Conservation (phyloP, 2,113 vertebrate genomes). For the Megaceryle torquata region DNA sequence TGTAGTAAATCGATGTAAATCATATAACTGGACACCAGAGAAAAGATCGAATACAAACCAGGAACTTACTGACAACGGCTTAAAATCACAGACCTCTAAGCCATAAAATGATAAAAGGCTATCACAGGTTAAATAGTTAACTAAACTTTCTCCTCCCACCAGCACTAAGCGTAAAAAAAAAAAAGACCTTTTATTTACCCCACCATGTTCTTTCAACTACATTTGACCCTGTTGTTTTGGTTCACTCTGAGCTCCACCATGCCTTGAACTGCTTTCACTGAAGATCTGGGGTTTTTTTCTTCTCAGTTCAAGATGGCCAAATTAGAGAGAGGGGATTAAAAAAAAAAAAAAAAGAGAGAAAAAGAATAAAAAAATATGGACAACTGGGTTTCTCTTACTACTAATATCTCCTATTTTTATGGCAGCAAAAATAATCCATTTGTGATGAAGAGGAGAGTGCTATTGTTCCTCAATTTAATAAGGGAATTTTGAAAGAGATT, state of each 20-base stretch:
- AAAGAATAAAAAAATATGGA: slow-evolving; percentile 9
- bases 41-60: neutral
- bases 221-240: slow-evolving; percentile 55
- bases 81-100: neutral
- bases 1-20: neutral
- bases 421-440: neutral
- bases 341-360: slow-evolving; percentile 8
- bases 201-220: slow-evolving; percentile 36
- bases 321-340: neutral
- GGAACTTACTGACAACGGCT: neutral
- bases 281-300: neutral
- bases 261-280: slow-evolving; percentile 37
- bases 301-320: slow-evolving; percentile 25
- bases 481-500: slow-evolving; percentile 19
- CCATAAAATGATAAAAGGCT: slow-evolving; percentile 38
- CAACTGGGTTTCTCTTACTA: neutral
- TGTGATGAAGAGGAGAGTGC: neutral
- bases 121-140: slow-evolving; percentile 57
- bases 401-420: neutral
- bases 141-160: slow-evolving; percentile 56
- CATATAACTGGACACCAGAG: neutral
- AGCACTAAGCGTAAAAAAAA: neutral
- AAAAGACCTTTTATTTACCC: slow-evolving; percentile 32
- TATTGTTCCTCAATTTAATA: neutral
- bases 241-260: slow-evolving; percentile 7